Conservation (phyloP, 2,888 invertebrate genomes). For the Mythimna lalbum region DNA sequence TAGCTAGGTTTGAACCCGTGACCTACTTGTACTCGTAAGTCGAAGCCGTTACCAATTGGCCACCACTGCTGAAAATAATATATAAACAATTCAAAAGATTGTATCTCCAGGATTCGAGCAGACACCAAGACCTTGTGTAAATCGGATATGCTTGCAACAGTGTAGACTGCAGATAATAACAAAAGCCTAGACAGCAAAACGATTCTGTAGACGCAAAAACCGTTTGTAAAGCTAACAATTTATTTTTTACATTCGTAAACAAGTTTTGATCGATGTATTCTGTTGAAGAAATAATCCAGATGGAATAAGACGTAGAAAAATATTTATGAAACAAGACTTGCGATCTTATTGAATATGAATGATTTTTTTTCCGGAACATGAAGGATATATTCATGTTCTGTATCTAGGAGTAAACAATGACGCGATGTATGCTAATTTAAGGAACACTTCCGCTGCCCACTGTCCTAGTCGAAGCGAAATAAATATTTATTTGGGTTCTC, state of each 20-base stretch:
- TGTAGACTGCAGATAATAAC: slow-evolving; percentile 54
- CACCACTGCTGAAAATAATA: no score
- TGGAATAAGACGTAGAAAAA: slow-evolving; percentile 40
- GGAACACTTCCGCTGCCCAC: slow-evolving; percentile 68
- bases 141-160: slow-evolving; percentile 63
- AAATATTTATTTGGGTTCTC: slow-evolving; percentile 72
- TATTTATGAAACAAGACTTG: slow-evolving; percentile 26
- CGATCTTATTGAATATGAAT: slow-evolving; percentile 43
- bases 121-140: slow-evolving; percentile 59
- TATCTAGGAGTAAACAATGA: slow-evolving; percentile 68
- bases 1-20: no score
- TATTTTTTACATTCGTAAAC: slow-evolving; percentile 54
- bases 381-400: slow-evolving; percentile 54
- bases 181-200: slow-evolving; percentile 48
- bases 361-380: slow-evolving; percentile 30
- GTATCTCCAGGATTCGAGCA: slow-evolving; percentile 45
- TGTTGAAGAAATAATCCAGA: slow-evolving; percentile 50
- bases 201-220: slow-evolving; percentile 44
- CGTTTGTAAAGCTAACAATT: slow-evolving; percentile 49
- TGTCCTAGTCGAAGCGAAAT: slow-evolving; percentile 64
- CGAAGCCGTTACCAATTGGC: no score
- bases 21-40: no score
- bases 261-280: slow-evolving; percentile 50
- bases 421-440: slow-evolving; percentile 68
- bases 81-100: slow-evolving; percentile 46